Evolutionary conservation across 2,797 vertebrate genomes (phyloP), one percentile per base, ranked within the genome.

Genomic region (Dicrostonyx torquatus): DNA sequence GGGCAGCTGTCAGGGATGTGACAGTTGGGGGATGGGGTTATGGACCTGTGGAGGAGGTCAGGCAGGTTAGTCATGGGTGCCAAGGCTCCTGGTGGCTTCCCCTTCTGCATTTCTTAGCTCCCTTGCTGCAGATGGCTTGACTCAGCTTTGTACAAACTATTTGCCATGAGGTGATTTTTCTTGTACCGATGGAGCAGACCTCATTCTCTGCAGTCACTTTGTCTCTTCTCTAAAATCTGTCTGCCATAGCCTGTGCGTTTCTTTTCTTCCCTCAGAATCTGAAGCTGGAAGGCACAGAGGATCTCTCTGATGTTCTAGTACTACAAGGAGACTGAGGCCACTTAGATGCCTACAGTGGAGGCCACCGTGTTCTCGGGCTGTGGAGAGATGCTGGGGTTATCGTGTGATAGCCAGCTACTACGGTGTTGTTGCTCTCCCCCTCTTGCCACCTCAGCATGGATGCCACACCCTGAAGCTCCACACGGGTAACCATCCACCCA

Each of bases 241-340:
- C 58, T 94, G n/a, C n/a, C n/a, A n/a, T 34, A 40, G 34, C 87
- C 89, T 24, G 8, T 22, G 10, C 93, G 43, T 31, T 29, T 96
- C 82, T 58, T 93, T 0, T 92, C 0, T 92, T 92, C 94, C 91
- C 86, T 82, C 98, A 99, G 99, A 99, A 99, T 90, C 98, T 99
- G 98, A 98, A 98, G 97, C 98, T 99, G 93, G 98, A 99, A 97
- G 98, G 99, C 95, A 98, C 98, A 12, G 98, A 99, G 50, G 99
- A 99, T 97, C 99, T 99, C 97, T 99, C 99, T 0, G 99, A 99
- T 64, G 98, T 99, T 91, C 94, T 99, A 45, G 99, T 99, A 98
- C 98, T 91, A 94, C 99, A 96, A 58, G 95, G 37, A 50, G 87
- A 94, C 14, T 96, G 86, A 97, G 40, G 53, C 55, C 11, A 0